phyloP scores from a whole-genome alignment of 2,888 invertebrate species.

The Cryptophagus acutangulus region DNA sequence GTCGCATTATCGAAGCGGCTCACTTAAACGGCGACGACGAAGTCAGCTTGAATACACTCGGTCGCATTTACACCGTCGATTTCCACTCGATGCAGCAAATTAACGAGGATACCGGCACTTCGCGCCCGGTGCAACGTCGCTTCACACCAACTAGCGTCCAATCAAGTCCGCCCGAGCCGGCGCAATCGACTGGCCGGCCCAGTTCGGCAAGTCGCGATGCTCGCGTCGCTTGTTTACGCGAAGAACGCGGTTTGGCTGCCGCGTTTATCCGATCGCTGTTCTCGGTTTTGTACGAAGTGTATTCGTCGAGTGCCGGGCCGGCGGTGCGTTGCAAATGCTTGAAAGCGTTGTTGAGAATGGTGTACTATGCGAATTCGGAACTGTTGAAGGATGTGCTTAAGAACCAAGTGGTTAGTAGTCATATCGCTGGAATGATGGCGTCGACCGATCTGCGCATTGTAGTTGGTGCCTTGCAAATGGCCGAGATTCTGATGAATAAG shows the following conservation, averaged over 20 bases:
- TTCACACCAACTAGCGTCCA: conserved; percentile 58
- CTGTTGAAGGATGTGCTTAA: conserved; percentile 72
- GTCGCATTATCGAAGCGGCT: conserved; percentile 91
- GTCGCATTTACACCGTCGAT: conserved; percentile 93
- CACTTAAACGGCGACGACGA: conserved; percentile 93
- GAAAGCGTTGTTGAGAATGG: conserved; percentile 91
- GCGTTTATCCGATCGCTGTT: conserved; percentile 72
- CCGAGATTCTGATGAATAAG: conserved; percentile 94
- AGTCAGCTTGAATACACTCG: conserved; percentile 85
- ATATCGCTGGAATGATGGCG: conserved; percentile 98
- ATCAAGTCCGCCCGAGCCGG: conserved; percentile 31
- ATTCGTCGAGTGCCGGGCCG: conserved; percentile 96
- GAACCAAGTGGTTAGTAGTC: conserved; percentile 83
- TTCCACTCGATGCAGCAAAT: conserved; percentile 97
- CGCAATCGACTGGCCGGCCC: conserved; percentile 34
- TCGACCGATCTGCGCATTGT: conserved; percentile 94
- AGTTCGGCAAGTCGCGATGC: conserved; percentile 54
- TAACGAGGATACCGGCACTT: conserved; percentile 88
- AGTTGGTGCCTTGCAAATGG: conserved; percentile 95
- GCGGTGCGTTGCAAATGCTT: conserved; percentile 96
- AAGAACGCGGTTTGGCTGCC: conserved; percentile 66
- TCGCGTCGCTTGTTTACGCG: conserved; percentile 63
- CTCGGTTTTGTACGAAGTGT: conserved; percentile 94
- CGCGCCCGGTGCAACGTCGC: conserved; percentile 79
- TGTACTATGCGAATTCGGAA: conserved; percentile 87